These are phyloP conservation scores for Rousettus madagascariensis DNA, from an alignment of 2,797 vertebrate species.

Conservation along the genomic window DNA sequence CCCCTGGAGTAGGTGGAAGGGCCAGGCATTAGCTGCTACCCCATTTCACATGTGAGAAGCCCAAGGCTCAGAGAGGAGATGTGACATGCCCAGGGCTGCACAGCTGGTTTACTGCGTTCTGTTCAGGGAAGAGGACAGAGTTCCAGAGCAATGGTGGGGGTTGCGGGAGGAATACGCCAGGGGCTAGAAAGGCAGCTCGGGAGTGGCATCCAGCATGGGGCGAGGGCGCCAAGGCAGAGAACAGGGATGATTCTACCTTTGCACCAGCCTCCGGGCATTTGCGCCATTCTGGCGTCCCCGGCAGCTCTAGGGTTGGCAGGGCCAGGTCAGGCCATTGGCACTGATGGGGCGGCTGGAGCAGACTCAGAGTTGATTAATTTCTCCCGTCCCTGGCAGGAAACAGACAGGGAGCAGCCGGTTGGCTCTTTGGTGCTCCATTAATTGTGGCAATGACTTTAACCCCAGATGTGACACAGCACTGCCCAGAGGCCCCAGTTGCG, in stretches of 20 bases:
- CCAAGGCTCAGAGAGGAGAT: neutral
- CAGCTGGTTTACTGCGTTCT: neutral
- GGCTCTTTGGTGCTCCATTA: slow-evolving; percentile 87
- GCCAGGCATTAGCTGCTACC: no score
- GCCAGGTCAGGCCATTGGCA: neutral
- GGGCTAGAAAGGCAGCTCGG: neutral
- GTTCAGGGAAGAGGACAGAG: neutral
- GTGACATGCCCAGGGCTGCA: neutral
- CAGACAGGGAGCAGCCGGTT: slow-evolving; percentile 87
- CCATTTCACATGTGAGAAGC: neutral
- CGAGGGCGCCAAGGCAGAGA: neutral
- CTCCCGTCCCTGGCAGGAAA: slow-evolving; percentile 80
- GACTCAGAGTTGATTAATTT: slow-evolving; percentile 76
- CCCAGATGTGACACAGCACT: slow-evolving; percentile 32
- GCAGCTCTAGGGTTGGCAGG: neutral
- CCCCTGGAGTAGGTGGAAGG: no score
- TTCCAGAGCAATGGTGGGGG: neutral
- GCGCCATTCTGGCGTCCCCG: neutral
- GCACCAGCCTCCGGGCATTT: neutral
- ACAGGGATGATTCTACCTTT: neutral
- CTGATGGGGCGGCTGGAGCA: neutral
- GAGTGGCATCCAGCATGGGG: neutral
- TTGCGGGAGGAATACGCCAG: no score
- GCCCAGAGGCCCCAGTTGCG: neutral
- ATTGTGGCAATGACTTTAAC: slow-evolving; percentile 80